These are phyloP conservation scores for Sebastes hubbsi DNA, from an alignment of 2,797 vertebrate species.

Conservation along the genomic window DNA sequence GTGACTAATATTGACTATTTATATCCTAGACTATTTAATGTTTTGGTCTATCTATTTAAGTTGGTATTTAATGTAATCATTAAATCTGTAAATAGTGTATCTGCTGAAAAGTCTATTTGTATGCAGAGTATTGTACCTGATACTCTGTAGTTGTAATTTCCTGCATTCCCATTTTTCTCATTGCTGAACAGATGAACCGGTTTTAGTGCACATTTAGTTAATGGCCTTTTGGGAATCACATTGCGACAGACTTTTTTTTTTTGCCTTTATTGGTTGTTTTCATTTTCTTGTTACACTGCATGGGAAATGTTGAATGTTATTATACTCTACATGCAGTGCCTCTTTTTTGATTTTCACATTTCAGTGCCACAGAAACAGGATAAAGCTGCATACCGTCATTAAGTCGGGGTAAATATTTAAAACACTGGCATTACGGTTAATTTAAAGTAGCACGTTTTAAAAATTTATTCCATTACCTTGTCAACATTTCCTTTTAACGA, in stretches of 20 bases:
- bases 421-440: not conserved
- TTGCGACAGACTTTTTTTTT: conserved; percentile 4
- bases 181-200: conserved; percentile 19
- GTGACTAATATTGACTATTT: conserved; percentile 61
- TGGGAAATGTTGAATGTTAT: conserved; percentile 26
- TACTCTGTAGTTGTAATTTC: conserved; percentile 34
- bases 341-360: conserved; percentile 7
- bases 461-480: not conserved
- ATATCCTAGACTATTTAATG: conserved; percentile 63
- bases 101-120: conserved; percentile 49
- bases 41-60: conserved; percentile 60
- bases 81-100: conserved; percentile 68
- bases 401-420: not conserved
- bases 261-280: not conserved
- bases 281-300: conserved; percentile 33
- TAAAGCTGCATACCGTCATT: not conserved
- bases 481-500: not conserved
- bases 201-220: conserved; percentile 18
- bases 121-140: conserved; percentile 13
- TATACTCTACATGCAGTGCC: not conserved
- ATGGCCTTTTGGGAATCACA: conserved; percentile 23
- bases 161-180: conserved; percentile 64
- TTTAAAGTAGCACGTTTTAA: not conserved
- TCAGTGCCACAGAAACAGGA: conserved; percentile 4
- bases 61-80: conserved; percentile 65